Conservation (phyloP, 2,797 vertebrate genomes). For the Apodemus agrarius region DNA sequence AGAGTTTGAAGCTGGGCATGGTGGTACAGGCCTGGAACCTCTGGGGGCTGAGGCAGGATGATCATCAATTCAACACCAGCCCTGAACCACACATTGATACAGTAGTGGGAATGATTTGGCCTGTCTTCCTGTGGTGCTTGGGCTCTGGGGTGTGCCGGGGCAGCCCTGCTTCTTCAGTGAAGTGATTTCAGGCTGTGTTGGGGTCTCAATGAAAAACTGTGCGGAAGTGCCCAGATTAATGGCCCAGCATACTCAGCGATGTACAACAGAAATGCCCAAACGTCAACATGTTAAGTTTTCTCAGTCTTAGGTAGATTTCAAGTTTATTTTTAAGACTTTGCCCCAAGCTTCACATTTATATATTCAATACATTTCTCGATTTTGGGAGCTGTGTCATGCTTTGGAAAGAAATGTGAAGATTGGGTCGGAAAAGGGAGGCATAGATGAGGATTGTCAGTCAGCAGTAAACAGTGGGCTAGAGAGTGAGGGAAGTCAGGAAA, state of each 20-base stretch:
- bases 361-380: not conserved
- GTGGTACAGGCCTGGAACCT: not conserved
- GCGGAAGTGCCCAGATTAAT: not conserved
- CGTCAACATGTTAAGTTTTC: not conserved
- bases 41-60: too few relatives aligned
- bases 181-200: not conserved
- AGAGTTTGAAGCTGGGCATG: not conserved
- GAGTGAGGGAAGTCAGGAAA: not conserved
- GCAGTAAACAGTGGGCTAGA: not conserved
- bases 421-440: not conserved
- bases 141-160: not conserved
- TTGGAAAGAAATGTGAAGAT: not conserved
- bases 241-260: not conserved
- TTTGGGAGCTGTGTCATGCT: conserved; percentile 35
- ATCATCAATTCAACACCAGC: not conserved
- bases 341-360: conserved; percentile 1
- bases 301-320: conserved; percentile 9
- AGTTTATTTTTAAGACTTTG: conserved; percentile 26
- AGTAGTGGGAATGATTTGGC: not conserved
- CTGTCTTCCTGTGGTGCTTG: not conserved
- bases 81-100: not conserved
- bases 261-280: not conserved
- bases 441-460: not conserved
- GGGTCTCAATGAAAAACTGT: conserved; percentile 8
- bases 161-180: not conserved